Conservation (phyloP, 2,888 invertebrate species). For the Stenchaetothrips biformis region DNA sequence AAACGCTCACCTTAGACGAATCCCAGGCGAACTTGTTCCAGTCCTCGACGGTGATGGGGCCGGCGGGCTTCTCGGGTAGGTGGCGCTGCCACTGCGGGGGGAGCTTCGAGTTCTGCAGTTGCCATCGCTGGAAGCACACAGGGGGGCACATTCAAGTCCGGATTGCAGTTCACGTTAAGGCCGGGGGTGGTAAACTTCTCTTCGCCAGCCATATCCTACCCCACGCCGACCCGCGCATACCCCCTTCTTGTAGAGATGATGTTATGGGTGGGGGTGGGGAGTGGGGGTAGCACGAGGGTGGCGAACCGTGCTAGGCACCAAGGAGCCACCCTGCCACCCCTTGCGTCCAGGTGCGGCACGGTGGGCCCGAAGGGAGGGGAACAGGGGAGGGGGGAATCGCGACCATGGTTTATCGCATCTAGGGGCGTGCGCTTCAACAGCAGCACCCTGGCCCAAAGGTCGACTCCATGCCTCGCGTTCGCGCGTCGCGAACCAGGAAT, state of each 20-base stretch:
- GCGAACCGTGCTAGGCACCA: background rate
- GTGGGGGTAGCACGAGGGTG: background rate
- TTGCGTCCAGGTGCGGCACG: background rate
- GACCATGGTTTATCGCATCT: too few relatives aligned
- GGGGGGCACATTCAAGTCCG: background rate
- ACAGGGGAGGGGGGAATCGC: background rate
- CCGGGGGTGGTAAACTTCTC: background rate
- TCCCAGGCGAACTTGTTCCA: constrained; percentile 54
- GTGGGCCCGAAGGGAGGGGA: background rate
- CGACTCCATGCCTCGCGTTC: too few relatives aligned
- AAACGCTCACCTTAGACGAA: constrained; percentile 52
- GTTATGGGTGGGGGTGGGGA: background rate
- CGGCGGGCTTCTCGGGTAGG: background rate
- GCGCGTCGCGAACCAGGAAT: too few relatives aligned
- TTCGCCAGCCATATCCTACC: background rate
- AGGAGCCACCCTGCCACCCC: background rate
- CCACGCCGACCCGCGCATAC: background rate
- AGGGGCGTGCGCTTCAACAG: background rate
- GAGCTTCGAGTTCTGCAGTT: constrained; percentile 6
- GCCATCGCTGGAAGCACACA: background rate
- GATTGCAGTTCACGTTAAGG: background rate
- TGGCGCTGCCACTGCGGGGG: background rate
- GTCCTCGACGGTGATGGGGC: constrained; percentile 44
- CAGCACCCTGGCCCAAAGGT: too few relatives aligned
- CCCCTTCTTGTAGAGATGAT: background rate